Evolutionary conservation across 92 coral and sea anemone genomes (phyloP).

Genomic region (Nematostella vectensis): DNA sequence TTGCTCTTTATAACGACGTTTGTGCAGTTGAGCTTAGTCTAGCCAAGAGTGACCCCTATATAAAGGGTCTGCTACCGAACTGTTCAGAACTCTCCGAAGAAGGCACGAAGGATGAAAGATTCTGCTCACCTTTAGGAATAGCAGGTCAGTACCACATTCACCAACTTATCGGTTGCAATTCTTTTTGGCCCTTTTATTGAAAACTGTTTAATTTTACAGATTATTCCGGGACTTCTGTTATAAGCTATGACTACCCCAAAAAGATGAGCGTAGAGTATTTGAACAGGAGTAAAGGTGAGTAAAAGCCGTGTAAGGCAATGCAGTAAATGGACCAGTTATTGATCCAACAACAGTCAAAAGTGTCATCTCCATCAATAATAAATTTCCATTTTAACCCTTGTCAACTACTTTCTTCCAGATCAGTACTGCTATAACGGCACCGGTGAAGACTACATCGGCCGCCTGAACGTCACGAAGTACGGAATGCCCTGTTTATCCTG

Average conservation of each 20-base stretch:
- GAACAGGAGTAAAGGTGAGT: too few relatives aligned
- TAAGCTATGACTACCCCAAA: too few relatives aligned
- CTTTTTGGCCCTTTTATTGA: too few relatives aligned
- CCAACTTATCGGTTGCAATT: not conserved
- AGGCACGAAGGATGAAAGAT: constrained; percentile 31
- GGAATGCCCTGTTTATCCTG: constrained; percentile 65
- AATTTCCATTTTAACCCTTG: too few relatives aligned
- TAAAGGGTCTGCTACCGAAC: constrained; percentile 47
- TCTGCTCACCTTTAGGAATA: constrained; percentile 64
- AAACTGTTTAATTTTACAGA: too few relatives aligned
- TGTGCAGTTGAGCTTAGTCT: constrained; percentile 51
- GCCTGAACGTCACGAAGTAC: constrained; percentile 44
- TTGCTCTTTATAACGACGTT: constrained; percentile 50
- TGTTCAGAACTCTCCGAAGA: constrained; percentile 56
- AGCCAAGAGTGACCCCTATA: constrained; percentile 17
- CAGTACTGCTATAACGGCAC: constrained; percentile 55
- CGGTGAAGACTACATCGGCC: constrained; percentile 58
- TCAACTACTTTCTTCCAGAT: too few relatives aligned
- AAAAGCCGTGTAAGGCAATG: too few relatives aligned
- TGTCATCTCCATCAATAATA: too few relatives aligned
- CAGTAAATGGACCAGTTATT: too few relatives aligned
- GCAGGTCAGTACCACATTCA: constrained; percentile 11
- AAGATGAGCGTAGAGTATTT: too few relatives aligned
- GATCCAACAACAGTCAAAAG: too few relatives aligned
- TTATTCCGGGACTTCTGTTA: too few relatives aligned